Evolutionary conservation across 2,888 invertebrate genomes (phyloP).

Genomic region (Drosophila affinis): DNA sequence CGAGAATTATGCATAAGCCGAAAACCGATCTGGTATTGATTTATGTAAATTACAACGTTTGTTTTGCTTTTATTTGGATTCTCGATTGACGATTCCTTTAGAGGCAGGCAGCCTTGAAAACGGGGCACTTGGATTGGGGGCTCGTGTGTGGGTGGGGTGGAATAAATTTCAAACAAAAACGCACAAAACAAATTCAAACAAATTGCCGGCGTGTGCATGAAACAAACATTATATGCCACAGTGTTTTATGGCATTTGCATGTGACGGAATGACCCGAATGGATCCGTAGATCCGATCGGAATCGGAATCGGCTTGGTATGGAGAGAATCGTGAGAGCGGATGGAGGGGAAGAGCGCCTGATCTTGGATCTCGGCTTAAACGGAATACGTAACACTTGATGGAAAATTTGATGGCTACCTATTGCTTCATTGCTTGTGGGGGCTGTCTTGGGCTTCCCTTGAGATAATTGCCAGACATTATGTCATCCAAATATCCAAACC

Average conservation of each 20-base stretch:
- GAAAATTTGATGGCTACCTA: constrained; percentile 32
- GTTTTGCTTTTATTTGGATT: not conserved
- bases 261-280: constrained; percentile 50
- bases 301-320: not conserved
- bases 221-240: constrained; percentile 19
- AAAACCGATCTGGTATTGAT: constrained; percentile 23
- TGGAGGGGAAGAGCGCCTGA: too few species aligned
- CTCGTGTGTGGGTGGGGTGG: not conserved
- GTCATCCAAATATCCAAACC: constrained; percentile 8
- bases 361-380: not conserved
- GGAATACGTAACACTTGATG: constrained; percentile 38
- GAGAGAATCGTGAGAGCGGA: constrained; percentile 14
- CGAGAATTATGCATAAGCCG: constrained; percentile 12
- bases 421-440: constrained; percentile 40
- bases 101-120: constrained; percentile 19
- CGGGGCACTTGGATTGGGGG: not conserved
- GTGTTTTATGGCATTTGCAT: constrained; percentile 57
- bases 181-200: constrained; percentile 28
- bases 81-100: not conserved
- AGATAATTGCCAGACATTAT: constrained; percentile 65
- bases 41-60: constrained; percentile 32
- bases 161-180: constrained; percentile 1
- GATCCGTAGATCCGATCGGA: constrained; percentile 13
- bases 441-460: constrained; percentile 48
- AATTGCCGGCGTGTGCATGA: constrained; percentile 41